phyloP scores from a whole-genome alignment of 2,888 invertebrate genomes.

The Meliscaeva auricollis region DNA sequence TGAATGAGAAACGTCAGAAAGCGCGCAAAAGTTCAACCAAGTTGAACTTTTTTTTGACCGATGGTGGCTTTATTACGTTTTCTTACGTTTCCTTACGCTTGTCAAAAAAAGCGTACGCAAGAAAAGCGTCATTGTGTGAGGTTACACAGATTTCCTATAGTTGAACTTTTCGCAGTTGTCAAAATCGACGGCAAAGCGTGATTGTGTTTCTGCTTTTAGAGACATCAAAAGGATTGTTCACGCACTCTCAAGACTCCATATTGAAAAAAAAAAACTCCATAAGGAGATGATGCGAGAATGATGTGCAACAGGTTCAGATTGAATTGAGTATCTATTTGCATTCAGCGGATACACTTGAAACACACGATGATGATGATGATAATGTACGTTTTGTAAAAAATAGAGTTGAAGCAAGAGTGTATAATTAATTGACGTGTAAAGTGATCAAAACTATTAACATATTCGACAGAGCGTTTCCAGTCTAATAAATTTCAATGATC shows the following conservation, averaged over 20 bases:
- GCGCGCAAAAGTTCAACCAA: no score
- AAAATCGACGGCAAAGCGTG: no score
- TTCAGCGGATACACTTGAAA: conserved; percentile 11
- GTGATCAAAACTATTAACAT: conserved; percentile 73
- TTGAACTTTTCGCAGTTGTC: no score
- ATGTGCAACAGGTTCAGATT: conserved; percentile 33
- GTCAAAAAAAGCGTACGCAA: no score
- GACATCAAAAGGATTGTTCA: conserved; percentile 70
- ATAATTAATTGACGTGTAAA: conserved; percentile 72
- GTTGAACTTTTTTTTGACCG: no score
- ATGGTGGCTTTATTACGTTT: no score
- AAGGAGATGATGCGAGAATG: conserved; percentile 26
- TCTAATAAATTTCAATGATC: conserved; percentile 63
- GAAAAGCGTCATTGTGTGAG: no score
- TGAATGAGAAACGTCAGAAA: no score
- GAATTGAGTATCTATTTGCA: neutral
- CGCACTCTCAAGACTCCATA: conserved; percentile 12
- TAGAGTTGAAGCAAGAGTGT: conserved; percentile 4
- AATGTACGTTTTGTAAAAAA: neutral
- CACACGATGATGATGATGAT: conserved; percentile 1
- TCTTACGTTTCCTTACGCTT: no score
- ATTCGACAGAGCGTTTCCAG: conserved; percentile 47
- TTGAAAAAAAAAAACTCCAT: conserved; percentile 14
- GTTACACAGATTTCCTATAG: no score
- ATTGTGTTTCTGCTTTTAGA: no score